These are phyloP conservation scores for Nemopilema nomurai DNA, from an alignment of 30 jellyfish, hydroid and myxozoan genomes.

Conservation along the genomic window DNA sequence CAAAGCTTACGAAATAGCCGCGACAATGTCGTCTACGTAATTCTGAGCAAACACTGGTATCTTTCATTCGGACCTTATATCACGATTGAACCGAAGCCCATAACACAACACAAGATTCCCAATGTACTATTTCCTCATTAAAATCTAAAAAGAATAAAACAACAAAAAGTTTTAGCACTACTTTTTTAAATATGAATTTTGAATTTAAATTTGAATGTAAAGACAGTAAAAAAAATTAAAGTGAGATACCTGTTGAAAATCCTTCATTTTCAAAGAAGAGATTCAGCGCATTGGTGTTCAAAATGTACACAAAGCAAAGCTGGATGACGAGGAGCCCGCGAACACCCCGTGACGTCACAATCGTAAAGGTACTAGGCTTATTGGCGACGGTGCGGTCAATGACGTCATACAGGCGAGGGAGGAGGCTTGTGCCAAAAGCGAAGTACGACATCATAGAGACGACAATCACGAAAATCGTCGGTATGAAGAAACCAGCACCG, in stretches of 20 bases:
- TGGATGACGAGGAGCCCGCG: conserved; percentile 8
- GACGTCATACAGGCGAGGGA: conserved; percentile 1
- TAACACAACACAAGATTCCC: no score
- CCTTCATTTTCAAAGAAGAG: conserved; percentile 16
- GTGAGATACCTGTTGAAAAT: conserved; percentile 24
- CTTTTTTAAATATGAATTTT: no score
- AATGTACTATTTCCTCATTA: no score
- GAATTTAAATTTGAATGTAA: no score
- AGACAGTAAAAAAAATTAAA: not conserved
- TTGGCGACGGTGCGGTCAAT: conserved; percentile 1
- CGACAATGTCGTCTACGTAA: no score
- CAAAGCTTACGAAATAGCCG: no score
- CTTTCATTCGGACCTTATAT: no score
- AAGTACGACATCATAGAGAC: conserved; percentile 44
- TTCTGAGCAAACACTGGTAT: no score
- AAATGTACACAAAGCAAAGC: conserved; percentile 18
- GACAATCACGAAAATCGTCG: conserved; percentile 42
- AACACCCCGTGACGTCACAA: not conserved
- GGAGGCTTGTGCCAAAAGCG: conserved; percentile 9
- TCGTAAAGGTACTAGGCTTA: not conserved
- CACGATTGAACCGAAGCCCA: no score
- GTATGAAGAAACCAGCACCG: conserved; percentile 26
- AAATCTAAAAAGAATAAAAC: no score
- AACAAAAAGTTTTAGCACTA: no score
- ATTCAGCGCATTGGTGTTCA: conserved; percentile 27